These are phyloP conservation scores for Brachionus sp. DNA, from an alignment of 1,140 invertebrate species.

Conservation along the genomic window DNA sequence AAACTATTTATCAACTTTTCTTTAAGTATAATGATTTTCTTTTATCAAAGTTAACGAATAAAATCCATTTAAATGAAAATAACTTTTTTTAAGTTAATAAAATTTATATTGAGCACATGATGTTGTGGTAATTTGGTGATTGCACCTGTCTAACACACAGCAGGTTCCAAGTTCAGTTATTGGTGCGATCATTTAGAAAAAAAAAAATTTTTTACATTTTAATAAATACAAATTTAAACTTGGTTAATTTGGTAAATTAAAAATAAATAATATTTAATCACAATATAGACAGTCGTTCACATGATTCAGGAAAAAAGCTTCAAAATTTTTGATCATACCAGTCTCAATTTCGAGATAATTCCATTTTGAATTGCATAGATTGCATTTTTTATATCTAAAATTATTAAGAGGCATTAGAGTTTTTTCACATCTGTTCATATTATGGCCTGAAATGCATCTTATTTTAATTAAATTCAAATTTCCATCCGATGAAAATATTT, in stretches of 20 bases:
- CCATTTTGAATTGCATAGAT: constrained; percentile 23
- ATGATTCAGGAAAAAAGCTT: neutral
- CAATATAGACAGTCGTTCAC: neutral
- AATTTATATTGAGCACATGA: too few relatives aligned
- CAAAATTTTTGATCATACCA: neutral
- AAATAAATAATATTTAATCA: neutral
- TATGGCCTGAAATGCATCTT: neutral
- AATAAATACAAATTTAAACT: neutral
- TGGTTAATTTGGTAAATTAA: neutral
- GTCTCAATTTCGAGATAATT: neutral
- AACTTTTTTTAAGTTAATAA: too few relatives aligned
- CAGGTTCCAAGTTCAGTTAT: too few relatives aligned
- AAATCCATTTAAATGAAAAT: too few relatives aligned
- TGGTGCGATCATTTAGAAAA: too few relatives aligned
- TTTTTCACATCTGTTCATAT: constrained; percentile 19
- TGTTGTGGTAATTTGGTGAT: too few relatives aligned
- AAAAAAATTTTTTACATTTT: neutral
- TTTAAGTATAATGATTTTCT: too few relatives aligned
- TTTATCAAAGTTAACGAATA: too few relatives aligned
- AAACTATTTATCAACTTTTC: too few relatives aligned
- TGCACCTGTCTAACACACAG: too few relatives aligned
- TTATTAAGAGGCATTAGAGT: neutral
- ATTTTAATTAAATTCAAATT: constrained; percentile 9
- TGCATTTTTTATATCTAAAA: constrained; percentile 29
- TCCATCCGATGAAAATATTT: neutral